Evolutionary conservation across 2,888 invertebrate genomes (phyloP), one percentile per base, ranked within the genome.

Genomic region (Coecobrya sp.): DNA sequence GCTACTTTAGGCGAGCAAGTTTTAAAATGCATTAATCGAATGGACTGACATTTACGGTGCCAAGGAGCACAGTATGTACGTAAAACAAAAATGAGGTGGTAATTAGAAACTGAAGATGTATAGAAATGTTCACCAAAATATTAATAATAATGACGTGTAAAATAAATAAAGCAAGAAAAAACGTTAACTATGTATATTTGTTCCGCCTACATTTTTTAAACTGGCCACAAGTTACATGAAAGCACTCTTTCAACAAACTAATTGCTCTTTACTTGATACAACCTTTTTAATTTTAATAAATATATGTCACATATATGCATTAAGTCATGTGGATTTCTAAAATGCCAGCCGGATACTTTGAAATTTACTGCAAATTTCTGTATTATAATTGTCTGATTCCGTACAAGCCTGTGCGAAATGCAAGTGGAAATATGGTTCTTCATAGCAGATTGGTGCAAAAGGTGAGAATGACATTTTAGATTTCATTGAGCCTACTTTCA

Each of bases 31-130:
- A 79, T 49, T 55, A 30, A 13, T 10, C 1, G 70, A 86, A 49
- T 55, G 70, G 73, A 86, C 86, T 73, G 86, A 86, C 73, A 86
- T 86, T 86, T 86, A 86, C 73, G 86, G 73, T 70, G 86, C 70
- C 42, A 73, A 30, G 11, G 52, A 30, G 49, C 55, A 86, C 73
- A 55, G n/a, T 79, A 49, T 16, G 27, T 19, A 36, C 42, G 10
- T 19, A 19, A 59, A 59, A 30, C 52, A 36, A 81, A 52, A 55
- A 36, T 36, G 13, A 52, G 10, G 36, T 82, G 79, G 19, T 36
- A 7, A n/a, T 42, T 16, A 81, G 22, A 65, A 49, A 36, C 85
- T 68, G 68, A 85, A 85, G 16, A 36, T 68, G 59, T 36, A 84
- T 27, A 84, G 36, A 55, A 70, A 16, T 70, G 4, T 36, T 70